Evolutionary conservation across 2,113 vertebrate genomes (phyloP), one percentile per base, ranked within the genome.

Genomic region (Dipodomys ordii): DNA sequence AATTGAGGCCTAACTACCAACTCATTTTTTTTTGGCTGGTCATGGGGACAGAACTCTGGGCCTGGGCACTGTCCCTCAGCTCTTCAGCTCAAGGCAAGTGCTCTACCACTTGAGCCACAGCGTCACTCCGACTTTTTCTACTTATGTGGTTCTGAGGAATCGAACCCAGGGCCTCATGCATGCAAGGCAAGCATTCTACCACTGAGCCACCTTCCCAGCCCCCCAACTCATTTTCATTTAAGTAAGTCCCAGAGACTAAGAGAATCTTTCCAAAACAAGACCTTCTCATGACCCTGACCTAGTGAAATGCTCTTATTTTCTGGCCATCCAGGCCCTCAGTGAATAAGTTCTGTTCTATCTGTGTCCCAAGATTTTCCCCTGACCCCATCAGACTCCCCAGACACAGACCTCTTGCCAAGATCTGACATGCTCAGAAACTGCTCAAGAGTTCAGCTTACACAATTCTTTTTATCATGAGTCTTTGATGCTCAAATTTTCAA

Each of bases 221-320:
- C 39, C 39, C 39, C 39, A 39, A 39, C 39, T 39, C 39, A 39
- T 39, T 39, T 39, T 71, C 77, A 28, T 87, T 83, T 92, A 78
- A 82, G 83, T 18, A 83, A 65, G 49, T 77, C 30, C 90, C 80
- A 77, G 6, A 87, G 73, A 44, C 60, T 27, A 64, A 64, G 11
- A 78, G 18, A 62, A 49, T 76, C 67, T 88, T 90, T 90, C 57
- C 65, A 71, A 90, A 90, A 65, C 57, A 90, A 92, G 77, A 67
- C 27, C 53, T 57, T 87, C 64, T 88, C 35, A 18, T 19, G 72
- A 91, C 46, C 20, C 32, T 12, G 19, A 64, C 79, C n/a, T 19
- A 81, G 9, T 46, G 44, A 93, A 88, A 16, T 15, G 23, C 46
- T 57, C 49, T 65, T 5, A 83, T 4, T 53, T 20, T 57, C 0